A percentile compares a stretch with the other conserved stretches of the same genome.
Conservation (phyloP, 2,113 vertebrate species). For the Epinephelus cyanopodus region DNA sequence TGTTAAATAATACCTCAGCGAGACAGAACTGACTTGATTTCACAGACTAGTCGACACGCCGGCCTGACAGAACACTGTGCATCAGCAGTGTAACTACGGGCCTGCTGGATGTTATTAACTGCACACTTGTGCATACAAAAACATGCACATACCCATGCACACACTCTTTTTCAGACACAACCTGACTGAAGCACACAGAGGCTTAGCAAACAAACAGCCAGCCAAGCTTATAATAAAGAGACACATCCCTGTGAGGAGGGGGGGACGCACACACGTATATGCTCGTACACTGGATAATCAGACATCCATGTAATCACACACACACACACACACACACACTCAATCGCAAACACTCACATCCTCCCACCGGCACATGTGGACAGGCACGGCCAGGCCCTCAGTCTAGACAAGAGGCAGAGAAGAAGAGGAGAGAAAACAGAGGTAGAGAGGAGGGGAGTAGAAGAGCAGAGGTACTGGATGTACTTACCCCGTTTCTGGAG, state of each 20-base stretch:
- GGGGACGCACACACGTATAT: slow-evolving; percentile 31
- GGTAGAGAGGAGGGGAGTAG: slow-evolving; percentile 40
- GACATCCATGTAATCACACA: slow-evolving; percentile 63
- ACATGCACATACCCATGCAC: slow-evolving; percentile 51
- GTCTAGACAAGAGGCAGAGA: slow-evolving; percentile 74
- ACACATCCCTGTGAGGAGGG: slow-evolving; percentile 32
- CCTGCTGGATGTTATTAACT: slow-evolving; percentile 53
- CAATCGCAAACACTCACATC: slow-evolving; percentile 61
- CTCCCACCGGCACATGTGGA: slow-evolving; percentile 78
- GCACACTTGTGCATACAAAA: slow-evolving; percentile 24
- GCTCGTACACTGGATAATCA: slow-evolving; percentile 53
- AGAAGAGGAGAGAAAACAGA: slow-evolving; percentile 45
- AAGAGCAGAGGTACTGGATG: slow-evolving; percentile 65
- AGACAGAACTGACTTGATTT: slow-evolving; percentile 42
- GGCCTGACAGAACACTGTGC: slow-evolving; percentile 32
- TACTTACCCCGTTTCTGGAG: slow-evolving; percentile 98
- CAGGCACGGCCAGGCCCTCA: slow-evolving; percentile 68
- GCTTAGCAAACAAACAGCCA: slow-evolving; percentile 71
- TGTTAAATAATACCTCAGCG: slow-evolving; percentile 19
- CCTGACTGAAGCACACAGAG: slow-evolving; percentile 60
- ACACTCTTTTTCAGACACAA: slow-evolving; percentile 45
- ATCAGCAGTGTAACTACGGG: slow-evolving; percentile 37
- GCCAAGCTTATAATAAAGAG: slow-evolving; percentile 68
- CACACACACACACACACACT: slow-evolving; percentile 31
- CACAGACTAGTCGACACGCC: slow-evolving; percentile 22